Percentiles rank a stretch among this genome's conserved stretches.
Conservation (phyloP, 2,888 invertebrate species). For the Rhingia campestris region DNA sequence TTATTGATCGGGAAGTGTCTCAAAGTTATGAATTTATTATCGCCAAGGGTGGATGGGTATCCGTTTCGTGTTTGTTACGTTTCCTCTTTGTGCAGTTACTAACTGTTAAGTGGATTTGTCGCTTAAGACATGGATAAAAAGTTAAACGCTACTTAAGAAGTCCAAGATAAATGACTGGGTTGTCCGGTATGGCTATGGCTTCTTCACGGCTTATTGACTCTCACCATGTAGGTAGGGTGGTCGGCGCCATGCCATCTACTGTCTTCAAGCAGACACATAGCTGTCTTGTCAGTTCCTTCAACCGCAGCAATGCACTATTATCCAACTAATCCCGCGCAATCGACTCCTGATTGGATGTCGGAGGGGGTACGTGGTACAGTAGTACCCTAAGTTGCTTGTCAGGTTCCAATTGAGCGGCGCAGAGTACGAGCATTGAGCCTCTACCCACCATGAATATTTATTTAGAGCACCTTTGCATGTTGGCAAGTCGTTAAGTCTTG, state of each 20-base stretch:
- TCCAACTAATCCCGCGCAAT: slow-evolving; percentile 64
- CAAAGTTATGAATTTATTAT: slow-evolving; percentile 63
- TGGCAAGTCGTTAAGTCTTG: slow-evolving; percentile 79
- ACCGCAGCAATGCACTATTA: slow-evolving; percentile 39
- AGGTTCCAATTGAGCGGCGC: slow-evolving; percentile 11
- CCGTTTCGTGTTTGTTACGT: slow-evolving; percentile 2
- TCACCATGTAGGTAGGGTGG: slow-evolving; percentile 5
- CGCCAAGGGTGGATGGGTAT: background rate
- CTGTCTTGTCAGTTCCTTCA: slow-evolving; percentile 34
- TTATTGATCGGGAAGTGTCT: slow-evolving; percentile 59
- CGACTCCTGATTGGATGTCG: slow-evolving; percentile 56
- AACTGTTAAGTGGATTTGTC: slow-evolving; percentile 52
- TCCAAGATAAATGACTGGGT: slow-evolving; percentile 56
- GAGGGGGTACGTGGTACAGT: background rate
- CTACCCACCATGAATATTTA: slow-evolving; percentile 59
- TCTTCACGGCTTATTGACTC: slow-evolving; percentile 55
- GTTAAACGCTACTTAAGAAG: slow-evolving; percentile 61
- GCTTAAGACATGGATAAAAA: background rate
- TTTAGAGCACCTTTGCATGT: slow-evolving; percentile 79
- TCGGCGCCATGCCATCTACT: slow-evolving; percentile 38
- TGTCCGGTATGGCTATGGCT: slow-evolving; percentile 27
- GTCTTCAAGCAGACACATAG: background rate
- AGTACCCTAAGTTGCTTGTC: background rate
- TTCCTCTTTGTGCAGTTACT: slow-evolving; percentile 21
- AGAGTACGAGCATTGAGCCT: background rate